Conservation (phyloP, 2,888 invertebrate species). For the Eudasyphora cyanicolor region DNA sequence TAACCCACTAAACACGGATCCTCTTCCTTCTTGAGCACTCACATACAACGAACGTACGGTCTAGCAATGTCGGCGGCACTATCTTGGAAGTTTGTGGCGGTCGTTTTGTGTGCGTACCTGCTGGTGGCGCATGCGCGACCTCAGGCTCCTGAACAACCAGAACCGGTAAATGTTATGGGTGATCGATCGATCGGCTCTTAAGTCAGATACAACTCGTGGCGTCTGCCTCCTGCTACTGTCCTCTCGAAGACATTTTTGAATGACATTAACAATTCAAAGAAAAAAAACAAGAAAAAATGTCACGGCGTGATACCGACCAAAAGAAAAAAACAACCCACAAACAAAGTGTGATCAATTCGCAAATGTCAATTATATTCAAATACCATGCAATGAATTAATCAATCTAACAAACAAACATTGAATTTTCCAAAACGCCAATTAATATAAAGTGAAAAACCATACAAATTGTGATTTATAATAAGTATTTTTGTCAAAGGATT, state of each 20-base stretch:
- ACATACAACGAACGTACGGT: conserved; percentile 28
- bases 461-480: not conserved
- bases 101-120: conserved; percentile 68
- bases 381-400: not conserved
- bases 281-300: not conserved
- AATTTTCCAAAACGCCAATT: not conserved
- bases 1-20: conserved; percentile 52
- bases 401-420: not conserved
- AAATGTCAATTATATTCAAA: conserved; percentile 40
- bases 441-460: not conserved
- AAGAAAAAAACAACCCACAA: conserved; percentile 5
- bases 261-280: conserved; percentile 12
- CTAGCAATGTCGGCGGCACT: conserved; percentile 67
- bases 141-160: conserved; percentile 73
- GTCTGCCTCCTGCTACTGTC: not conserved
- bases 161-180: conserved; percentile 71
- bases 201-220: not conserved
- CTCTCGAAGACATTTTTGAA: conserved; percentile 9
- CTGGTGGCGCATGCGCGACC: conserved; percentile 70
- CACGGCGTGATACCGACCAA: not conserved
- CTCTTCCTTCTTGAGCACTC: conserved; percentile 27
- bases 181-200: not conserved
- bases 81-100: conserved; percentile 70
- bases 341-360: conserved; percentile 41
- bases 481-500: not conserved